A percentile compares a stretch with the other conserved stretches of the same genome.
phyloP scores from a whole-genome alignment of 2,888 invertebrate genomes.

The Lypha dubia region DNA sequence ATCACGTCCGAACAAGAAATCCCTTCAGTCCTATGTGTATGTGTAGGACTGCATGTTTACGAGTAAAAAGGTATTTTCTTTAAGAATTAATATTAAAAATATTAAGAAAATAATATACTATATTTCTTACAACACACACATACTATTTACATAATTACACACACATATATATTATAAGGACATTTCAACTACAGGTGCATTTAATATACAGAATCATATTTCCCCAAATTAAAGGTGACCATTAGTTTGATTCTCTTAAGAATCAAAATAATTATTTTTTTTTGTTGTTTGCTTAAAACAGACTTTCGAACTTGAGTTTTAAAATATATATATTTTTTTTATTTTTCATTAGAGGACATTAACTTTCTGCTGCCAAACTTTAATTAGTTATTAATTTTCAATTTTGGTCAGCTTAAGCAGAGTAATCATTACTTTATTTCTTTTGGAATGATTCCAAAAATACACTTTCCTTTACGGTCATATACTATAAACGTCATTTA shows the following conservation, averaged over 20 bases:
- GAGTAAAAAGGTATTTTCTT: not conserved
- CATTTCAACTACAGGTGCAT: conserved; percentile 27
- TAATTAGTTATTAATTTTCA: too few species aligned
- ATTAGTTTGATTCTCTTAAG: too few species aligned
- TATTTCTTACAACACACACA: not conserved
- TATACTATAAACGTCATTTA: conserved; percentile 9
- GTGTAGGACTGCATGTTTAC: not conserved
- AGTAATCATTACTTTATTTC: conserved; percentile 14
- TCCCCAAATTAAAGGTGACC: not conserved
- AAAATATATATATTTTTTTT: too few species aligned
- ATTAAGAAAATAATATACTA: conserved; percentile 37
- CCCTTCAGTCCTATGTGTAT: not conserved
- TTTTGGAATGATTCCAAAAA: conserved; percentile 33
- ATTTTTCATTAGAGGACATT: too few species aligned
- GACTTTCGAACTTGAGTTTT: too few species aligned
- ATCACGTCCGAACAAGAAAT: conserved; percentile 55
- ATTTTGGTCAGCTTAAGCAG: conserved; percentile 18
- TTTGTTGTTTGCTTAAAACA: too few species aligned
- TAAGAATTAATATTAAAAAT: conserved; percentile 22
- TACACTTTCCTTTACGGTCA: not conserved
- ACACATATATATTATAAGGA: not conserved
- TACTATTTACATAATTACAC: not conserved
- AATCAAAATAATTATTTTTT: too few species aligned
- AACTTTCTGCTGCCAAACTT: too few species aligned
- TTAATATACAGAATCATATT: conserved; percentile 27